A percentile compares a stretch with the other conserved stretches of the same genome.
Conservation (phyloP, 23 tunicate species). For the Styela plicata region DNA sequence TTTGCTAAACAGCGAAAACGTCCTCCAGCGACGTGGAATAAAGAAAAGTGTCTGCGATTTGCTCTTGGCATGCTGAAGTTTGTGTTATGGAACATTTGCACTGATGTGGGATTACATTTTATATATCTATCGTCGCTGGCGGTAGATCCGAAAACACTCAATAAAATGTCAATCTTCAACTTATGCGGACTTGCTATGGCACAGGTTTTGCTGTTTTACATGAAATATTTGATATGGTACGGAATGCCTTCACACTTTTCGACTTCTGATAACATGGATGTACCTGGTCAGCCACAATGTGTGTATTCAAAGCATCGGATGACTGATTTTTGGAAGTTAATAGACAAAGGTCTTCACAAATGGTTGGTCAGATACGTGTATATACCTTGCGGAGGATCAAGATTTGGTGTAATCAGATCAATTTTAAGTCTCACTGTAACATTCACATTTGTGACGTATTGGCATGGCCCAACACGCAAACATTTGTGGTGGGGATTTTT, state of each 20-base stretch:
- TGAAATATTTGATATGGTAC: conserved; percentile 77
- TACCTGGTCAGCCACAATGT: conserved; percentile 78
- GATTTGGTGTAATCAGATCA: conserved; percentile 6
- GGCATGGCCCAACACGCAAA: conserved; percentile 51
- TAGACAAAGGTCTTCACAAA: conserved; percentile 85
- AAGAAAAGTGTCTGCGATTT: background rate
- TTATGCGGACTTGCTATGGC: conserved; percentile 62
- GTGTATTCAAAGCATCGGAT: conserved; percentile 70
- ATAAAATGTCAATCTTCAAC: background rate
- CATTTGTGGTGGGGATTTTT: conserved; percentile 58
- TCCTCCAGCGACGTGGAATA: conserved; percentile 13
- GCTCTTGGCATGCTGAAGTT: conserved; percentile 35
- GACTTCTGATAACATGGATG: conserved; percentile 51
- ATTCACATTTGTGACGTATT: conserved; percentile 65
- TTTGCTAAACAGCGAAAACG: conserved; percentile 36
- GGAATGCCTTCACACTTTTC: conserved; percentile 60
- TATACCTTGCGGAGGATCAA: conserved; percentile 68
- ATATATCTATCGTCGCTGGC: conserved; percentile 47
- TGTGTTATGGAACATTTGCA: conserved; percentile 42
- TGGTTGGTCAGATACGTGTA: conserved; percentile 85
- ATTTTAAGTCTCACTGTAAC: conserved; percentile 35
- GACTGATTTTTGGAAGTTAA: conserved; percentile 89
- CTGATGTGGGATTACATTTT: conserved; percentile 48
- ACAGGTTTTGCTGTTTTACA: conserved; percentile 65
- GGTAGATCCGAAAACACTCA: background rate